Conservation (phyloP, 2,797 vertebrate genomes). For the Enteromius unitaeniatus region DNA sequence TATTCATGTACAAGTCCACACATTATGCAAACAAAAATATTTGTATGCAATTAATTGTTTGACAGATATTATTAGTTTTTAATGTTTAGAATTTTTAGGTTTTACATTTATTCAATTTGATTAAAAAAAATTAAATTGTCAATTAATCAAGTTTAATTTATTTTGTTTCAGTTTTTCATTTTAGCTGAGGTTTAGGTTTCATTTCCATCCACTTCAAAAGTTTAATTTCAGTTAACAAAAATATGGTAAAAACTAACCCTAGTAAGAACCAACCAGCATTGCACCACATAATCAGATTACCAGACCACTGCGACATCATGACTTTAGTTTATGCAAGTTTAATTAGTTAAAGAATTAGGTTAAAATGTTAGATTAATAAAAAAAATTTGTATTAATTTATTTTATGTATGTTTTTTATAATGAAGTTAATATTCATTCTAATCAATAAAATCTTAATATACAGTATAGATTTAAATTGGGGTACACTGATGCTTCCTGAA, state of each 20-base stretch:
- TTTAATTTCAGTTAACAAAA: not conserved
- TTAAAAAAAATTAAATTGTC: not conserved
- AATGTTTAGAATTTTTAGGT: not conserved
- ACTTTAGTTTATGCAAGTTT: not conserved
- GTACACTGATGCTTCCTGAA: not conserved
- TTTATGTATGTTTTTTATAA: no score
- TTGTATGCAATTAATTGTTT: no score
- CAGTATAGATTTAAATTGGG: not conserved
- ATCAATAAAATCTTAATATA: not conserved
- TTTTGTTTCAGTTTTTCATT: not conserved
- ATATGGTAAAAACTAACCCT: not conserved
- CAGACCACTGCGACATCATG: not conserved
- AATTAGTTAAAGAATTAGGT: no score
- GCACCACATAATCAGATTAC: not conserved
- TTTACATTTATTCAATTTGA: not conserved
- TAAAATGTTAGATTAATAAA: no score
- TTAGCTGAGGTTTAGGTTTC: not conserved
- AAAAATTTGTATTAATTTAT: no score
- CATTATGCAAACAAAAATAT: no score
- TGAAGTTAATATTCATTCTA: not conserved
- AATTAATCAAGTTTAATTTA: not conserved
- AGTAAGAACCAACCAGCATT: no score
- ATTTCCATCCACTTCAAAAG: not conserved
- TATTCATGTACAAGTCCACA: no score
- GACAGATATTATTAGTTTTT: not conserved